Evolutionary conservation across 2,888 invertebrate genomes (phyloP), one percentile per base, ranked within the genome.

Genomic region (Caenorhabditis sulstoni): DNA sequence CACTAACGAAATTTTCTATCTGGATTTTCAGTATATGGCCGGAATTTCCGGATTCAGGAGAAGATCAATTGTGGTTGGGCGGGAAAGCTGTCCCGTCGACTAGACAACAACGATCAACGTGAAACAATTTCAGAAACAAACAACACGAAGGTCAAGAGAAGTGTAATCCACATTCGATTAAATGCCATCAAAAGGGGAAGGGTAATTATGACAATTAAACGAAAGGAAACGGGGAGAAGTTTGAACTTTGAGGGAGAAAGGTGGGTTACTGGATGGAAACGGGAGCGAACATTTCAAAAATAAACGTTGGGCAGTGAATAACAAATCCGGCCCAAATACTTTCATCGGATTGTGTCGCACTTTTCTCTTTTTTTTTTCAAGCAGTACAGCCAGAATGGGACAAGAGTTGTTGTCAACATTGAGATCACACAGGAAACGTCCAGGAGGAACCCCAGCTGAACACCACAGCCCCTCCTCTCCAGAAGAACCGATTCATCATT

Each of bases 401-500:
- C 3, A 29, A 3, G 29, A 29, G 29, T 29, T 29, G 29, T 29
- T 29, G 29, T 29, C 29, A 29, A 29, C 29, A 29, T 3, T 29
- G 29, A 7, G 29, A 29, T 29, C 29, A 29, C n/a, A 12, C 11
- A n/a, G 22, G 49, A 59, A 3, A 23, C 22, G 44, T 20, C 61
- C 35, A 62, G 62, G 62, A 37, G 53, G 47, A 22, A 41, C 70
- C 61, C 49, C 47, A n/a, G n/a, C 16, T 12, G 29, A 16, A 39
- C 49, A 18, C n/a, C n/a, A n/a, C n/a, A n/a, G n/a, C n/a, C n/a
- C n/a, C n/a, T n/a, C n/a, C 11, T 16, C n/a, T 29, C 55, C 47
- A 55, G 61, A 22, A 49, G 16, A 18, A 57, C 52, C 57, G 12
- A 73, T 73, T 45, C 18, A 65, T 73, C 73, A 73, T 50, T 22